Conservation (phyloP, 2,797 vertebrate genomes). For the Sternotherus odoratus region DNA sequence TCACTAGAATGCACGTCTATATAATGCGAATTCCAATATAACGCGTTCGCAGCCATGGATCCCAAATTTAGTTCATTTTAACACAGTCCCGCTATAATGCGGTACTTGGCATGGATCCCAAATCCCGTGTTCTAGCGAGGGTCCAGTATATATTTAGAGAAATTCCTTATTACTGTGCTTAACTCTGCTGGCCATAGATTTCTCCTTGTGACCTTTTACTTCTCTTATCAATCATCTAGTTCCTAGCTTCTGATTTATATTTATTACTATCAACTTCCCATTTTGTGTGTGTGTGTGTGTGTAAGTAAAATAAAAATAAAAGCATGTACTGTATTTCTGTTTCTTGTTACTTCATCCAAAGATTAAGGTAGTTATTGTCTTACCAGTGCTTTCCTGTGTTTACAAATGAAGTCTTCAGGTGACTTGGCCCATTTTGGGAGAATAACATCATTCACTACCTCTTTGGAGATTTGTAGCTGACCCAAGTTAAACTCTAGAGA, state of each 20-base stretch:
- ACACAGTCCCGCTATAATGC: no score
- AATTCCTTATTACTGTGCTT: not conserved
- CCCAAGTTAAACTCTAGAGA: slow-evolving; percentile 92
- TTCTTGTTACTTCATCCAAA: not conserved
- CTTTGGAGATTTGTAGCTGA: slow-evolving; percentile 93
- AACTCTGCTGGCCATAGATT: not conserved
- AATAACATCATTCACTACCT: slow-evolving; percentile 91
- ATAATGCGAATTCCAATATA: no score
- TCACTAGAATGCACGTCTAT: no score
- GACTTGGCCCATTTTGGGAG: slow-evolving; percentile 96
- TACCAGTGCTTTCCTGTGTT: slow-evolving; percentile 97
- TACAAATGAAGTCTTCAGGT: slow-evolving; percentile 96
- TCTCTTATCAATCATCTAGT: not conserved
- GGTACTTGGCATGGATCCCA: no score
- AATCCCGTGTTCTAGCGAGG: no score
- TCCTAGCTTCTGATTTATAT: not conserved
- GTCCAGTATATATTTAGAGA: not conserved
- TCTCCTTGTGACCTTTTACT: not conserved
- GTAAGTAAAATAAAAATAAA: not conserved
- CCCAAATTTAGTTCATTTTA: no score
- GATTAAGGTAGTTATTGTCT: slow-evolving; percentile 61
- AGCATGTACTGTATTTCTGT: not conserved
- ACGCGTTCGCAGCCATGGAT: no score
- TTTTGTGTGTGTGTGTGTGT: no score
- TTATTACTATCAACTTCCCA: not conserved